phyloP scores from a whole-genome alignment of 2,888 invertebrate species.

The Megamerina dolium region DNA sequence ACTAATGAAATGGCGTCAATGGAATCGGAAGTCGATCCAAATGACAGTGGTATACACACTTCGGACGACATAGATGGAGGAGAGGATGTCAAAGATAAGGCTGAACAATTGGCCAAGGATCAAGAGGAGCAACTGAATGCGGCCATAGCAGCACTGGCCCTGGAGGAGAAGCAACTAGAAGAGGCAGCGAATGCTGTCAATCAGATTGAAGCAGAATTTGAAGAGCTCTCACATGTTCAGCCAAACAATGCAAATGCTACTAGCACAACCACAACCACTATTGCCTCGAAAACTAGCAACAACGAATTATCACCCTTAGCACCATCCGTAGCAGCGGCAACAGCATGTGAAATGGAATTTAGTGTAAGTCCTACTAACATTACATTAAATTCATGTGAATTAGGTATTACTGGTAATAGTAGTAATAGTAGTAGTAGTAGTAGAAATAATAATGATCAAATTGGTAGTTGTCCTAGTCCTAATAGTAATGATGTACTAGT shows the following conservation, averaged over 20 bases:
- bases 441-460: conserved; percentile 20
- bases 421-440: conserved; percentile 16
- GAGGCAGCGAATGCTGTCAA: conserved; percentile 41
- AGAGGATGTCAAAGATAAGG: conserved; percentile 19
- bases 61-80: conserved; percentile 54
- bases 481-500: too few species aligned
- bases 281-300: conserved; percentile 3
- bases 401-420: conserved; percentile 11
- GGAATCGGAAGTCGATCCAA: conserved; percentile 54
- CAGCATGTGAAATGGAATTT: conserved; percentile 41
- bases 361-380: conserved; percentile 47
- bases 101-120: conserved; percentile 21
- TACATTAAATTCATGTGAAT: conserved; percentile 20
- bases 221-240: conserved; percentile 30
- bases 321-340: conserved; percentile 21
- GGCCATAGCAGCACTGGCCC: conserved; percentile 37
- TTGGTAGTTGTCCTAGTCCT: too few species aligned
- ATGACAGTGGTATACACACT: conserved; percentile 64
- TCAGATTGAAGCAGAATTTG: conserved; percentile 41
- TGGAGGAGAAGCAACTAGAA: conserved; percentile 38
- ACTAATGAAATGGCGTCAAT: conserved; percentile 6
- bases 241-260: conserved; percentile 26
- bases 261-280: conserved; percentile 9
- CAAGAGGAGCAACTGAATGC: conserved; percentile 39
- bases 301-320: conserved; percentile 8